Base-by-base conservation (phyloP, 2,888 invertebrate genomes). In the Myopa testacea region DNA sequence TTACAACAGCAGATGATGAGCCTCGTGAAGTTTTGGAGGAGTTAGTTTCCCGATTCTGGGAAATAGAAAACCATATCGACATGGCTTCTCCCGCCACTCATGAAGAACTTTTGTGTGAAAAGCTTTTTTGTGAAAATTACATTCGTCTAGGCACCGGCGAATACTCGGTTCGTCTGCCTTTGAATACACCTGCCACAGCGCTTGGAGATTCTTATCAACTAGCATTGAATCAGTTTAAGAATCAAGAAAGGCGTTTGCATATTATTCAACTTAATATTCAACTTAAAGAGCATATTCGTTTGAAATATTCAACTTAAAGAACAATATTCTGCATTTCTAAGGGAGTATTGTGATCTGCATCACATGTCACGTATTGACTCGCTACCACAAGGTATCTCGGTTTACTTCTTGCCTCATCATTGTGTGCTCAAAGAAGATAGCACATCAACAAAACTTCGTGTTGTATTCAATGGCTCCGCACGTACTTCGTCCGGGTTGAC, bases 121-220 rank as follows among this genome's bases (percentile, higher is more conserved):
- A 79, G 26, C 79, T 80, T 19, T 81, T 81, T 68, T 19, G 62
- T 40, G 40, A 71, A 65, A 80, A 76, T 74, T 74, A 38, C 45
- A 58, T 62, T 58, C 72, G 78, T 40, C 26, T 76, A 4, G 38
- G 40, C 14, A 74, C 76, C 50, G 82, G 80, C 14, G 73, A 71
- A 38, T 82, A 78, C 63, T 70, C 77, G 19, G 80, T 81, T 38
- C 72, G 77, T 4, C 37, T 81, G 55, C 80, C 81, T 3, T 55
- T 73, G 58, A 80, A 70, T 58, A 37, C 8, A 14, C 40, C 52
- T 19, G 3, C 68, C 7, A 14, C 26, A 45, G 19, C 14, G 1
- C 75, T 79, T 73, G 79, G 79, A 45, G 72, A 70, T 63, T 79
- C 75, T 0, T 74, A 52, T 38, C 3, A 45, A 0, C 0, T 4